Evolutionary conservation across 2,113 vertebrate genomes (phyloP).

Genomic region (Carollia perspicillata): DNA sequence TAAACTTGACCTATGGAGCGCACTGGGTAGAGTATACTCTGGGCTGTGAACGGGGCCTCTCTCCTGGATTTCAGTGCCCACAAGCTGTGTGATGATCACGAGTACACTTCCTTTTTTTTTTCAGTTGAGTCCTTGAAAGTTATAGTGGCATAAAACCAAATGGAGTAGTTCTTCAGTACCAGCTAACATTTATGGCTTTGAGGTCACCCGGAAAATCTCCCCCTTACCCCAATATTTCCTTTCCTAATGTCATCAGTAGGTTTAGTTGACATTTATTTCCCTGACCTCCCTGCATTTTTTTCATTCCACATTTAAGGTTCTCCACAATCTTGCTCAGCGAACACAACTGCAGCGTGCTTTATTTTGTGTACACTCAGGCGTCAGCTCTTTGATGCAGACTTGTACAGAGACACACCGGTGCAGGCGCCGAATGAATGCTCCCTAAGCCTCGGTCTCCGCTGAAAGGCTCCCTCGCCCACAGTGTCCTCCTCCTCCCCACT

Average conservation of each 20-base stretch:
- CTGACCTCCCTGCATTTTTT: neutral
- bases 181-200: neutral
- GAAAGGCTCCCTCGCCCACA: accelerated
- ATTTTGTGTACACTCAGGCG: neutral
- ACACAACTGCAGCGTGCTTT: neutral
- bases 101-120: neutral
- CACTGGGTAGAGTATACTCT: neutral
- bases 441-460: neutral
- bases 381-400: neutral
- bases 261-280: neutral
- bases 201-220: neutral
- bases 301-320: neutral
- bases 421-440: no score
- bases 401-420: neutral
- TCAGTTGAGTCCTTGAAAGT: neutral
- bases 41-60: slow-evolving; percentile 19
- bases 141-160: neutral
- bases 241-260: neutral
- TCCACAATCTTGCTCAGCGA: neutral
- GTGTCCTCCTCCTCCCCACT: neutral
- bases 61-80: slow-evolving; percentile 28
- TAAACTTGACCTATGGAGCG: slow-evolving; percentile 65
- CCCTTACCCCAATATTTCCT: neutral
- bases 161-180: neutral
- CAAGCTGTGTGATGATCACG: neutral